These are phyloP conservation scores for Aythya baeri DNA, from an alignment of 2,113 vertebrate species.

Conservation along the genomic window DNA sequence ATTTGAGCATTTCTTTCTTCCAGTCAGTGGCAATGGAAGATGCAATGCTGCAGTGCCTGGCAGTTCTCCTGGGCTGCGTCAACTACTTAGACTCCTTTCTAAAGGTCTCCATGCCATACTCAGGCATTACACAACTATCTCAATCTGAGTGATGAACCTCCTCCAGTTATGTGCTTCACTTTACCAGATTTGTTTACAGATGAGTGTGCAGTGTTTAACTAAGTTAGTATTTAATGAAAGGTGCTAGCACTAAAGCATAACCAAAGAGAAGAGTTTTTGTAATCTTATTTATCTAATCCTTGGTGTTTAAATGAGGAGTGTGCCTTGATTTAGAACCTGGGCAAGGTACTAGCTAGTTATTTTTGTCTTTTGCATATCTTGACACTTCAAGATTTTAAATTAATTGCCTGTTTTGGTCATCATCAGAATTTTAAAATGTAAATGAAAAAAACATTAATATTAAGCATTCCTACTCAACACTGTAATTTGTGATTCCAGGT, in stretches of 20 bases:
- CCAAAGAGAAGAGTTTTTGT: background rate
- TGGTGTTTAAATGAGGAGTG: background rate
- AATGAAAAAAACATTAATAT: background rate
- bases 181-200: conserved; percentile 23
- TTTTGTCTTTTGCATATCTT: background rate
- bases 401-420: background rate
- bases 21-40: conserved; percentile 71
- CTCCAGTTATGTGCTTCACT: conserved; percentile 56
- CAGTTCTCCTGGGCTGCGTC: conserved; percentile 72
- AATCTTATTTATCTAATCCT: background rate
- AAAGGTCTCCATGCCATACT: conserved; percentile 66
- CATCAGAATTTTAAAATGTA: background rate
- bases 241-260: background rate
- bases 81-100: conserved; percentile 74
- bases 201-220: conserved; percentile 55
- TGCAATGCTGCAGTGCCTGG: conserved; percentile 71
- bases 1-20: conserved; percentile 72
- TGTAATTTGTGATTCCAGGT: background rate
- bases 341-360: background rate
- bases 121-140: conserved; percentile 56
- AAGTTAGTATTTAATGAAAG: background rate
- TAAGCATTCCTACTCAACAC: background rate
- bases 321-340: background rate
- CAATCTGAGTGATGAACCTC: conserved; percentile 56
- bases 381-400: background rate